Evolutionary conservation across 2,113 vertebrate genomes (phyloP).

Genomic region (Antigone vipio): DNA sequence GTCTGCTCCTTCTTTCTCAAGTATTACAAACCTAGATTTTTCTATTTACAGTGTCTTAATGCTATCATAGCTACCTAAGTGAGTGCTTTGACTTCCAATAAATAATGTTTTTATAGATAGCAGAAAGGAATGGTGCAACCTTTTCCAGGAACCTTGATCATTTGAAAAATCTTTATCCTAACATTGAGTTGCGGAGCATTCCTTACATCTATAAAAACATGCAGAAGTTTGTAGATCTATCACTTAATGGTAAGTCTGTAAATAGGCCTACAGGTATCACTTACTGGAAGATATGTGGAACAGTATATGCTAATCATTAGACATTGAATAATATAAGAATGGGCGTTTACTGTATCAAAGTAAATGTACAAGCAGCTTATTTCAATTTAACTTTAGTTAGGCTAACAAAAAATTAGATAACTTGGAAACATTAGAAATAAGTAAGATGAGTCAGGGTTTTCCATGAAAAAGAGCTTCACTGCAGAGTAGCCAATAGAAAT

Average conservation of each 20-base stretch:
- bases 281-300: not conserved
- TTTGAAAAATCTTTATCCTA: not conserved
- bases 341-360: not conserved
- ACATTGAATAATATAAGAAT: not conserved
- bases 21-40: not conserved
- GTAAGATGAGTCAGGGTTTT: not conserved
- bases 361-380: not conserved
- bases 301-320: not conserved
- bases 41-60: not conserved
- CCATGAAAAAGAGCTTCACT: not conserved
- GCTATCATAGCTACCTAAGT: not conserved
- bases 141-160: not conserved
- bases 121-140: not conserved
- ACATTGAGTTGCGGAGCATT: not conserved
- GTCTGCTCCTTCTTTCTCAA: not conserved
- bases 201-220: not conserved
- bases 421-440: not conserved
- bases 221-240: not conserved
- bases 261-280: not conserved
- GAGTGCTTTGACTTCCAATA: not conserved
- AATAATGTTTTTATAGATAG: not conserved
- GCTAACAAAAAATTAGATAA: not conserved
- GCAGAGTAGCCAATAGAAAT: constrained; percentile 28
- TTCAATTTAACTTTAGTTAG: not conserved
- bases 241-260: not conserved